Evolutionary conservation across 2,888 invertebrate species (phyloP).

Genomic region (Acanthococcus lagerstroemiae): DNA sequence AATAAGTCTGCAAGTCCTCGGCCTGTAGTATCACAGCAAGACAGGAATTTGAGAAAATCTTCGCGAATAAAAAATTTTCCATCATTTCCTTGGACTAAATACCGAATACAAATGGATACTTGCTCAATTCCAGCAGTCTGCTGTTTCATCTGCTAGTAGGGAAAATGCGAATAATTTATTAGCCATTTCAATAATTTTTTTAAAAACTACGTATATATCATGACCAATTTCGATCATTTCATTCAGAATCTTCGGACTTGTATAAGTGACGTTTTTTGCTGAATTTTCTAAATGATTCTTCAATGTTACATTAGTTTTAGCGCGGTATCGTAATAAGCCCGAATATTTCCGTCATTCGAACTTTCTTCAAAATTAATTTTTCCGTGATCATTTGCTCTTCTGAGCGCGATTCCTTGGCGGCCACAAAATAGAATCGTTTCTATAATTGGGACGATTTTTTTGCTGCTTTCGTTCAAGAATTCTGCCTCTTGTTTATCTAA

Average conservation of each 20-base stretch:
- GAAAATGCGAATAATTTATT: neutral
- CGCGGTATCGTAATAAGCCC: no score
- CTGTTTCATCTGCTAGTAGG: neutral
- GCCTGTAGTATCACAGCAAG: neutral
- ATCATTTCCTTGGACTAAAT: neutral
- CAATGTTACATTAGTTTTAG: no score
- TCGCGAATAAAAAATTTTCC: conserved; percentile 7
- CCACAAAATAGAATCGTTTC: neutral
- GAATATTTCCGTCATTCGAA: no score
- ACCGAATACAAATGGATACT: neutral
- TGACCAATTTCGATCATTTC: neutral
- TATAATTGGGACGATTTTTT: neutral
- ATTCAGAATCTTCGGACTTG: no score
- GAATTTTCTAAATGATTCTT: no score
- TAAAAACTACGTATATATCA: neutral
- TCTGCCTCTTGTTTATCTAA: neutral
- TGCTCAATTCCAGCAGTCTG: neutral
- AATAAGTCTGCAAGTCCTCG: conserved; percentile 11
- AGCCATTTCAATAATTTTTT: neutral
- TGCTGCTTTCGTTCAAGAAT: neutral
- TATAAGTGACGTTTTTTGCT: neutral
- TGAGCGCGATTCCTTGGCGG: neutral
- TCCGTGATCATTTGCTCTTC: neutral
- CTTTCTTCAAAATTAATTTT: neutral
- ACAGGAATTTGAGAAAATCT: conserved; percentile 16